These are phyloP conservation scores for Drosophila monieri DNA, from an alignment of 2,888 invertebrate species.

Conservation along the genomic window DNA sequence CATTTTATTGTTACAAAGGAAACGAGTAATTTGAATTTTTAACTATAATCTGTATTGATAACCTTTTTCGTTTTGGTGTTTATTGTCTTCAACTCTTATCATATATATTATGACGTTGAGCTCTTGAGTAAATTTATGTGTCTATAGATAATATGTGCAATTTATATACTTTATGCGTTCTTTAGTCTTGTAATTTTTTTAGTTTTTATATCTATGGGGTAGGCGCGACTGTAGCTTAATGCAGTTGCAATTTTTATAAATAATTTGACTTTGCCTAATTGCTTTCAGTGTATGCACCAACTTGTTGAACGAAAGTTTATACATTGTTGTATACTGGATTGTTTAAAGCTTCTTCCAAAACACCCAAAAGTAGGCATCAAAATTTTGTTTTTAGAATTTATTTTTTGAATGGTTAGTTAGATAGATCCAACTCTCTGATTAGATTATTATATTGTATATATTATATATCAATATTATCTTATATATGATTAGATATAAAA, in stretches of 20 bases:
- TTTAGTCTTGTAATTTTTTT: constrained; percentile 42
- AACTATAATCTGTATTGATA: constrained; percentile 81
- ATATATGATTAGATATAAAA: no score
- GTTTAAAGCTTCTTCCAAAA: no score
- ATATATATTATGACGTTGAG: constrained; percentile 64
- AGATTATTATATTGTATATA: no score
- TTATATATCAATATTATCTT: no score
- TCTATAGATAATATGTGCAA: constrained; percentile 53
- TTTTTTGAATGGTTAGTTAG: no score
- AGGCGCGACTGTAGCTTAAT: no score
- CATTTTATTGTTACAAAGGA: constrained; percentile 40
- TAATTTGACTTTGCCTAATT: constrained; percentile 28
- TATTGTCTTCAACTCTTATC: constrained; percentile 61
- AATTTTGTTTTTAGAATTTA: no score
- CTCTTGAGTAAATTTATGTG: constrained; percentile 44
- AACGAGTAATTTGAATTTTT: constrained; percentile 65
- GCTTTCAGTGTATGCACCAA: constrained; percentile 21
- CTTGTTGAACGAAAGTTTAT: constrained; percentile 34
- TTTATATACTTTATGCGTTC: constrained; percentile 57
- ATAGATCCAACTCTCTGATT: no score
- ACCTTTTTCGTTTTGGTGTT: constrained; percentile 74
- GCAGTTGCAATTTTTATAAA: constrained; percentile 18
- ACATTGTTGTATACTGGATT: no score
- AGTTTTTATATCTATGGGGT: constrained; percentile 14
- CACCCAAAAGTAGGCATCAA: no score